These are phyloP conservation scores for Ameiurus melas DNA, from an alignment of 2,113 vertebrate species.

Conservation along the genomic window DNA sequence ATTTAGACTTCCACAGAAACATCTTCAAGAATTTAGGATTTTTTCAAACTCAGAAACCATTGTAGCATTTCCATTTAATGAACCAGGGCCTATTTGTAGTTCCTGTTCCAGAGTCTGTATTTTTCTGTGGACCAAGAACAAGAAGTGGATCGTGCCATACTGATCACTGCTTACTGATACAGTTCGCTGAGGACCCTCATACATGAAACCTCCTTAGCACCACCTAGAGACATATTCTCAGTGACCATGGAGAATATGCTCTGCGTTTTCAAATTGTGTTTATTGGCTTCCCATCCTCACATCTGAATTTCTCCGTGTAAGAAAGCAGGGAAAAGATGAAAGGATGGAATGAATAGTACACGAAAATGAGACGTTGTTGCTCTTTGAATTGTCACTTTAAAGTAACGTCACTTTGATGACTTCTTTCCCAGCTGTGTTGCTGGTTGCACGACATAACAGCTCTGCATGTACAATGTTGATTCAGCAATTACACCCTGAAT, in stretches of 20 bases:
- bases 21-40: background rate
- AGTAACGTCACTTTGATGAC: background rate
- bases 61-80: background rate
- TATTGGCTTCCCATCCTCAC: background rate
- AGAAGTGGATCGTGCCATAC: background rate
- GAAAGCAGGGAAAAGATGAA: background rate
- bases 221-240: background rate
- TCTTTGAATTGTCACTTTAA: conserved; percentile 15
- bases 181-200: background rate
- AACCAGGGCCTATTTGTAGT: background rate
- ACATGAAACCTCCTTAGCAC: background rate
- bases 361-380: background rate
- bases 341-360: background rate
- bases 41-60: background rate
- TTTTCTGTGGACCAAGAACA: background rate
- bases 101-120: background rate
- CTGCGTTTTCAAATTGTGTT: background rate
- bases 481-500: background rate
- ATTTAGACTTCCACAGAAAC: background rate
- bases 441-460: background rate
- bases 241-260: background rate
- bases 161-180: background rate
- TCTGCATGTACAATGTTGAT: conserved; percentile 10
- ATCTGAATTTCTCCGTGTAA: background rate
- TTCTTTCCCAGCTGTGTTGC: background rate